Base-by-base conservation (phyloP, 2,888 invertebrate genomes). In the Melitaea athalia region DNA sequence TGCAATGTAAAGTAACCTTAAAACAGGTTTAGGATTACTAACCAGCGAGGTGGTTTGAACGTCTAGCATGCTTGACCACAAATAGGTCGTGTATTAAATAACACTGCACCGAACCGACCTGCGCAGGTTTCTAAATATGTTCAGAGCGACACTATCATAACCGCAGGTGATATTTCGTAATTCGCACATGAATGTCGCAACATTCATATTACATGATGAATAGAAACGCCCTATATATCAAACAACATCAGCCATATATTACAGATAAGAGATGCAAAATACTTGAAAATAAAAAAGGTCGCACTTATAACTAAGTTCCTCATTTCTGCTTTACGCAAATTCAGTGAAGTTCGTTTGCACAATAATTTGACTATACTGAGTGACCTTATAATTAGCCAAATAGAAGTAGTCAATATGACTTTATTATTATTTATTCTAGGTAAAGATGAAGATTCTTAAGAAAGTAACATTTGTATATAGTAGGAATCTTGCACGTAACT, bases 1-100 rank as follows among this genome's bases (percentile, higher is more conserved):
- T 42, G 57, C 57, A 15, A 57, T 57, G 57, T 57, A 57, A 57
- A 57, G 57, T 57, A 57, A 57, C 57, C 57, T 57, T 57, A 70
- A 77, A 76, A 79, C 81, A 78, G 77, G 82, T 83, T 80, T 78
- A 75, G 70, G 68, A 77, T 75, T 72, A 76, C 75, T 66, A 68
- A 75, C 76, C 73, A 71, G 73, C 71, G 74, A 75, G 77, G 78
- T 75, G 77, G 78, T 79, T 78, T 79, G 77, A 78, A 76, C 74
- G 79, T 78, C 78, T 82, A 81, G 78, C 76, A 64, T 76, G 81
- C 81, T 82, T 85, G 82, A 91, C 92, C 92, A 81, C 92, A 92
- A 92, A 89, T 90, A 85, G 92, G 92, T 87, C 91, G 87, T 81
- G 85, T 81, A 91, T 92, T 89, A 82, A 88, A 92, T 92, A 90